Evolutionary conservation across 2,113 vertebrate species (phyloP).

Genomic region (Mohoua ochrocephala): DNA sequence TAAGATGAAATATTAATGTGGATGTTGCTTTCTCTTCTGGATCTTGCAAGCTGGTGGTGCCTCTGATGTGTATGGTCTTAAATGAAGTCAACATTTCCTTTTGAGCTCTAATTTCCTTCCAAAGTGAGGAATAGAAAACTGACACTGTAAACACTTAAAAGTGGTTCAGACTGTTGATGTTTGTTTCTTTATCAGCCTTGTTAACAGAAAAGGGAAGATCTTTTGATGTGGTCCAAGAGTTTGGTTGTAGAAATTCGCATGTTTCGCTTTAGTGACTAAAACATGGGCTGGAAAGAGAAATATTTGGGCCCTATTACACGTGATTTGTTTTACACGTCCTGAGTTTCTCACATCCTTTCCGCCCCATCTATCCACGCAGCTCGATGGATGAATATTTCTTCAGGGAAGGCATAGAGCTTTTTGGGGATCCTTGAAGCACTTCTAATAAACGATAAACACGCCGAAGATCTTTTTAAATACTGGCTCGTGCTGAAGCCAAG

Average conservation of each 20-base stretch:
- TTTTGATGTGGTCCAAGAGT: neutral
- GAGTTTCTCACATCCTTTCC: neutral
- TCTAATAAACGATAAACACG: neutral
- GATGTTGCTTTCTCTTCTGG: neutral
- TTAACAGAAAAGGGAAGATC: neutral
- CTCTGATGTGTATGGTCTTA: neutral
- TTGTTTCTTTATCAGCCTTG: neutral
- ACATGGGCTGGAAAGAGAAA: neutral
- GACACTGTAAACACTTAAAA: neutral
- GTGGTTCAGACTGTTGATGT: neutral
- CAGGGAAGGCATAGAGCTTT: neutral
- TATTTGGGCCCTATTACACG: neutral
- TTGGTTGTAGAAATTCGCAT: neutral
- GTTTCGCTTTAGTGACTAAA: neutral
- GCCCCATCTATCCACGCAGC: neutral
- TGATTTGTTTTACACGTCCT: neutral
- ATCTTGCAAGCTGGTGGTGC: neutral
- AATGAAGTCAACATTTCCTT: neutral
- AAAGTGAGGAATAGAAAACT: neutral
- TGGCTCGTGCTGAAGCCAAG: neutral
- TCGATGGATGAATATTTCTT: neutral
- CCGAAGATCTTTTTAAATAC: neutral
- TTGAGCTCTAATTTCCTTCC: neutral
- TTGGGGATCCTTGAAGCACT: neutral
- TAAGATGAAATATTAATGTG: conserved; percentile 50